Percentiles rank a stretch among this genome's conserved stretches.
These are phyloP conservation scores for Leptopilina myrica DNA, from an alignment of 2,888 invertebrate species.

Conservation along the genomic window DNA sequence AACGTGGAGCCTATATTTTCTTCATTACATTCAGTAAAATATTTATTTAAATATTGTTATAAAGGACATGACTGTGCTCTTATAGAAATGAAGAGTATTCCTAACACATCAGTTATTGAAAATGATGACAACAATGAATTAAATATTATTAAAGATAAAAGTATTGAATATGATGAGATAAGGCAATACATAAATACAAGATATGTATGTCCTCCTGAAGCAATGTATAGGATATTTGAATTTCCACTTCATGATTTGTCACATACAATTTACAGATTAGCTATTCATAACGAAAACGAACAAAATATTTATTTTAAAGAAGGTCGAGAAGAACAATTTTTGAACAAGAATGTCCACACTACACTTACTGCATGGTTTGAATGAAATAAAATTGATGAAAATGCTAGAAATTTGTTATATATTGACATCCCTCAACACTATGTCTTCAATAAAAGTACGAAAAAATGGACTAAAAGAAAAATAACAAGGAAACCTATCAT, in stretches of 20 bases:
- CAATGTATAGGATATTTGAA: too few species aligned
- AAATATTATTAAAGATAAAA: not conserved
- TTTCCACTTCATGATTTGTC: too few species aligned
- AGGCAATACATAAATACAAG: too few species aligned
- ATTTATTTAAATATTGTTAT: slow-evolving; percentile 26
- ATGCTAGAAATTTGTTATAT: slow-evolving; percentile 44
- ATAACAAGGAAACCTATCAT: slow-evolving; percentile 40
- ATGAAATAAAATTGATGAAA: slow-evolving; percentile 39
- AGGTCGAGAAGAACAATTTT: slow-evolving; percentile 12
- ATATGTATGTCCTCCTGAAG: too few species aligned
- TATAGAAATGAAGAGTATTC: slow-evolving; percentile 16
- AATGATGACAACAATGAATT: not conserved
- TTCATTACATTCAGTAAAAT: slow-evolving; percentile 1
- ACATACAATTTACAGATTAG: too few species aligned
- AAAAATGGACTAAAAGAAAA: slow-evolving; percentile 44
- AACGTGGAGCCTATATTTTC: slow-evolving; percentile 28
- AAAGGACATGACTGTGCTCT: slow-evolving; percentile 17
- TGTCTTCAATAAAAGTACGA: slow-evolving; percentile 32
- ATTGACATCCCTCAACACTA: slow-evolving; percentile 44
- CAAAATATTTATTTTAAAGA: too few species aligned
- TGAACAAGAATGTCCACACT: slow-evolving; percentile 43
- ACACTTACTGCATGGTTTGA: slow-evolving; percentile 44
- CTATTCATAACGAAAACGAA: too few species aligned
- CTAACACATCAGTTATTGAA: slow-evolving; percentile 2
- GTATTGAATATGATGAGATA: not conserved